A percentile compares a stretch with the other conserved stretches of the same genome.
phyloP scores from a whole-genome alignment of 1,140 invertebrate species.

The Hormaphis cornu region DNA sequence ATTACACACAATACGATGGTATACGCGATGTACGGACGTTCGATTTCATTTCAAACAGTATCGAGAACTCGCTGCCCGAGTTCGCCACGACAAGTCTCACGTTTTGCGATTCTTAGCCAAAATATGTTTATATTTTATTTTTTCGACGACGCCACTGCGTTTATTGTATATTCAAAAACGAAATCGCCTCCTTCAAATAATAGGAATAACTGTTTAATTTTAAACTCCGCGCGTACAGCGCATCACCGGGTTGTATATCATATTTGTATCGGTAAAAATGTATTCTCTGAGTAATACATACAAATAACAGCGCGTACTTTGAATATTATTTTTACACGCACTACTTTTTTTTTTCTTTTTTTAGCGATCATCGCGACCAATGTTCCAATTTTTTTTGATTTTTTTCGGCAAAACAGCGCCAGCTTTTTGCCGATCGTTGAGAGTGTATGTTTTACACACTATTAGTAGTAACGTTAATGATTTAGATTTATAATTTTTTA shows the following conservation, averaged over 20 bases:
- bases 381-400: not conserved
- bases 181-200: not conserved
- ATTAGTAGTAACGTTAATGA: constrained; percentile 9
- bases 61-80: no score
- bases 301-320: not conserved
- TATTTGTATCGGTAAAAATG: no score
- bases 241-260: no score
- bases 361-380: not conserved
- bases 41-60: no score
- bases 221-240: no score
- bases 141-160: not conserved
- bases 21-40: no score
- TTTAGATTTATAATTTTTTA: not conserved
- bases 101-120: constrained; percentile 2
- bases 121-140: no score
- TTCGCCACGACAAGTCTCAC: no score
- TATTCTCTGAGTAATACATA: no score
- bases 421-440: not conserved
- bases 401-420: not conserved
- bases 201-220: no score
- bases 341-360: no score
- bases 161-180: not conserved
- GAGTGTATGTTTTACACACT: not conserved
- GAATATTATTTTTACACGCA: not conserved
- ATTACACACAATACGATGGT: no score